Conservation (phyloP, 2,888 invertebrate genomes). For the Sesia bembeciformis region DNA sequence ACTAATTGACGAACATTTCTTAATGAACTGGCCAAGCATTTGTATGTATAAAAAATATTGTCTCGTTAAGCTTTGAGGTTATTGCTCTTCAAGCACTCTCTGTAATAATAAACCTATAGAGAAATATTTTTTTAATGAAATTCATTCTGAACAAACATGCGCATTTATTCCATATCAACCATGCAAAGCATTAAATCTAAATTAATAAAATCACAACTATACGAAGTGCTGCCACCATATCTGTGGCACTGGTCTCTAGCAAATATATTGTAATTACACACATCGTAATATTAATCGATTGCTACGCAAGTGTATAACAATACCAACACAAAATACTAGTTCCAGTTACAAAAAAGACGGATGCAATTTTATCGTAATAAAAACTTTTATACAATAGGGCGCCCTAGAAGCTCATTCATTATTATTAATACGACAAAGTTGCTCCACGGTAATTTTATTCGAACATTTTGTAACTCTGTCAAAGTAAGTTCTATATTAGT, state of each 20-base stretch:
- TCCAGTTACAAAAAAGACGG: slow-evolving; percentile 25
- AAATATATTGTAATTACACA: slow-evolving; percentile 37
- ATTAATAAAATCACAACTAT: too few species aligned
- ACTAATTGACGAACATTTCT: slow-evolving; percentile 45
- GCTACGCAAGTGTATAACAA: slow-evolving; percentile 41
- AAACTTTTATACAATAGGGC: slow-evolving; percentile 50
- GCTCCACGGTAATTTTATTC: slow-evolving; percentile 49
- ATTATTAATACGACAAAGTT: slow-evolving; percentile 65
- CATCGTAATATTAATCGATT: slow-evolving; percentile 59
- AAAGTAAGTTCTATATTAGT: slow-evolving; percentile 25
- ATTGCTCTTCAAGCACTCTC: too few species aligned
- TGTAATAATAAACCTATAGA: too few species aligned
- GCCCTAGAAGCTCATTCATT: slow-evolving; percentile 48
- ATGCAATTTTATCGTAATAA: slow-evolving; percentile 56
- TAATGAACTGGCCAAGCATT: not conserved
- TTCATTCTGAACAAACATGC: too few species aligned
- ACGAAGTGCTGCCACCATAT: too few species aligned
- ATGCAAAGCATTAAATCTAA: too few species aligned
- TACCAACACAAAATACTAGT: slow-evolving; percentile 20
- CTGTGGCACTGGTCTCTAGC: too few species aligned
- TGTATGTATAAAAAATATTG: too few species aligned
- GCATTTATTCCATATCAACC: too few species aligned
- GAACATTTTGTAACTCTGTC: slow-evolving; percentile 47
- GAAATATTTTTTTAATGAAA: too few species aligned
- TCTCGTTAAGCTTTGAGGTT: too few species aligned